Percentiles rank a stretch among this genome's conserved stretches.
phyloP scores from a whole-genome alignment of 2,113 vertebrate genomes.

The Silurus meridionalis region DNA sequence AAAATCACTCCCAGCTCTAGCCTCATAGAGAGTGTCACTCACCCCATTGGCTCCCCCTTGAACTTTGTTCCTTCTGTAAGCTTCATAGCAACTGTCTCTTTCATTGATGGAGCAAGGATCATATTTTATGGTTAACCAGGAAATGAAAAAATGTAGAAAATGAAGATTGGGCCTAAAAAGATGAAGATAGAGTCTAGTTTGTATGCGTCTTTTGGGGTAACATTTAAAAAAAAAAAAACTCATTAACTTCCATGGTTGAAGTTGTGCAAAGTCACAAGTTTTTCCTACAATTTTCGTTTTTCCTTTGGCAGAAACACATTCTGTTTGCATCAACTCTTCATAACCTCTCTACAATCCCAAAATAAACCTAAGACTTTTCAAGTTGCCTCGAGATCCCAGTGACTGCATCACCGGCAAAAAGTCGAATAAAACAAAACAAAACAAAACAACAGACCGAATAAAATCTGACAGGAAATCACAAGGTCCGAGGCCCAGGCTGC shows the following conservation, averaged over 20 bases:
- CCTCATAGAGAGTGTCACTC: too few relatives aligned
- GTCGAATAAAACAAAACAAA: not conserved
- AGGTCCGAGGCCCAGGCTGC: not conserved
- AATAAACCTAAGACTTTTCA: not conserved
- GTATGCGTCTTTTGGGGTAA: not conserved
- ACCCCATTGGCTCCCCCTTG: too few relatives aligned
- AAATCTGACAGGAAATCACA: not conserved
- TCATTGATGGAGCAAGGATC: too few relatives aligned
- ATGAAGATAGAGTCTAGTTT: not conserved
- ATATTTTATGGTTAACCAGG: too few relatives aligned
- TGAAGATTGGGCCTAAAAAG: not conserved
- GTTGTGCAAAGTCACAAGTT: too few relatives aligned
- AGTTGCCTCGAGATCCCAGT: not conserved
- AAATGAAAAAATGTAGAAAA: not conserved
- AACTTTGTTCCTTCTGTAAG: too few relatives aligned
- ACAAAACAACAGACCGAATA: not conserved
- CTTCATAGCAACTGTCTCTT: too few relatives aligned
- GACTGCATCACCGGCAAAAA: not conserved
- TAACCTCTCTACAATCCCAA: not conserved
- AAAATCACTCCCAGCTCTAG: too few relatives aligned
- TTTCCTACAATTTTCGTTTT: not conserved
- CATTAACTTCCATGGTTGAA: too few relatives aligned
- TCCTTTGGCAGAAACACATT: not conserved
- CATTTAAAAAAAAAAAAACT: too few relatives aligned
- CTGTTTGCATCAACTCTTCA: not conserved